phyloP scores from a whole-genome alignment of 2,888 invertebrate genomes.

The Phragmatobia fuliginosa region DNA sequence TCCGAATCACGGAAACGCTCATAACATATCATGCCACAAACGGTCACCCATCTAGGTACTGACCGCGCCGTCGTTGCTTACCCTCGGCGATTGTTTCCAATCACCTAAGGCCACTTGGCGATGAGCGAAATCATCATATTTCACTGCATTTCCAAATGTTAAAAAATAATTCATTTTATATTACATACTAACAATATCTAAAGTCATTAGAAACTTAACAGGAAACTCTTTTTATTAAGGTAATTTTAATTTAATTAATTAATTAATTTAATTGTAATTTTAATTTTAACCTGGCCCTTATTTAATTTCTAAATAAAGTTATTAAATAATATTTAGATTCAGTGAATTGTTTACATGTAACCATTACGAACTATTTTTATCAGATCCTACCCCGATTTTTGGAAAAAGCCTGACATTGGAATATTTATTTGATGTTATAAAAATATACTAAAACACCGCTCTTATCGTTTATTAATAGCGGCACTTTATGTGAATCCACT shows the following conservation, averaged over 20 bases:
- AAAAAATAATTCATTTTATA: not conserved
- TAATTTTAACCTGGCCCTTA: not conserved
- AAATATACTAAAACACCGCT: conserved; percentile 28
- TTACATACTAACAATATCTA: not conserved
- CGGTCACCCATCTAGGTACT: too few species aligned
- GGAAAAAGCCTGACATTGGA: not conserved
- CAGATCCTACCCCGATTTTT: not conserved
- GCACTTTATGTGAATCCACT: conserved; percentile 55
- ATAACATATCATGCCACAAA: too few species aligned
- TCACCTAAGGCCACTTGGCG: too few species aligned
- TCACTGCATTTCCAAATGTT: not conserved
- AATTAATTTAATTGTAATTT: too few species aligned
- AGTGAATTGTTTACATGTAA: not conserved
- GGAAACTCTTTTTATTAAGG: not conserved
- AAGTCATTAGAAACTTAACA: not conserved
- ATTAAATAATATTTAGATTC: not conserved
- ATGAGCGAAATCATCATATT: too few species aligned
- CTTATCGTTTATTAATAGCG: conserved; percentile 58
- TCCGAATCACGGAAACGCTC: too few species aligned
- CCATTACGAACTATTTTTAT: not conserved
- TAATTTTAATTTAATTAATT: not conserved
- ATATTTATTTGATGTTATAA: not conserved
- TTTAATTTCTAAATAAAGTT: not conserved
- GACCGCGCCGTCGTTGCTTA: too few species aligned
- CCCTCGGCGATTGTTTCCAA: too few species aligned